These are phyloP conservation scores for Taurulus bubalis DNA, from an alignment of 2,113 vertebrate species.

Conservation along the genomic window DNA sequence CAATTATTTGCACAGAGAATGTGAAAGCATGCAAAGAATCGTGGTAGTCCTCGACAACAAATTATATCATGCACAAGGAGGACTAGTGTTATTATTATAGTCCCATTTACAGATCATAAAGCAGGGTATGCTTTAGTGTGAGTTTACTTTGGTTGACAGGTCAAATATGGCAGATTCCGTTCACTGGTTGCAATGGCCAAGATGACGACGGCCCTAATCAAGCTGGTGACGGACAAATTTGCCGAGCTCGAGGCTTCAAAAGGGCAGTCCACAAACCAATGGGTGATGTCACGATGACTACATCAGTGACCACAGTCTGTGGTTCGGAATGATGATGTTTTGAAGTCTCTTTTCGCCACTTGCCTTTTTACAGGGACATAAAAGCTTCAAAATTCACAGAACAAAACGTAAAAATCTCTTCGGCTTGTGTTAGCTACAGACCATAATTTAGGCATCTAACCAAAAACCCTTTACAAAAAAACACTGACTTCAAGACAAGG, in stretches of 20 bases:
- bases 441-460: neutral
- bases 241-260: neutral
- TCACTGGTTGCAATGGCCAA: neutral
- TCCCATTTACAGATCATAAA: neutral
- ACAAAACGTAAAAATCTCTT: neutral
- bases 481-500: neutral
- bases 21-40: neutral
- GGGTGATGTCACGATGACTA: neutral
- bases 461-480: neutral
- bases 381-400: neutral
- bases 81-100: neutral
- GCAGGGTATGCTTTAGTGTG: neutral
- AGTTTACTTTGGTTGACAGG: neutral
- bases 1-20: neutral
- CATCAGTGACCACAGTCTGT: neutral
- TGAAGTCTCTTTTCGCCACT: neutral
- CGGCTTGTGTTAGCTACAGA: neutral
- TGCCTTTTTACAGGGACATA: neutral
- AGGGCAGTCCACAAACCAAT: neutral
- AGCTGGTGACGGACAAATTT: neutral
- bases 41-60: neutral
- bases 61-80: neutral
- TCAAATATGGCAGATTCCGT: neutral
- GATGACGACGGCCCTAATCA: neutral
- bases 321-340: neutral